phyloP scores from a whole-genome alignment of 2,888 invertebrate species.

The Pycnomerus fuliginosus region DNA sequence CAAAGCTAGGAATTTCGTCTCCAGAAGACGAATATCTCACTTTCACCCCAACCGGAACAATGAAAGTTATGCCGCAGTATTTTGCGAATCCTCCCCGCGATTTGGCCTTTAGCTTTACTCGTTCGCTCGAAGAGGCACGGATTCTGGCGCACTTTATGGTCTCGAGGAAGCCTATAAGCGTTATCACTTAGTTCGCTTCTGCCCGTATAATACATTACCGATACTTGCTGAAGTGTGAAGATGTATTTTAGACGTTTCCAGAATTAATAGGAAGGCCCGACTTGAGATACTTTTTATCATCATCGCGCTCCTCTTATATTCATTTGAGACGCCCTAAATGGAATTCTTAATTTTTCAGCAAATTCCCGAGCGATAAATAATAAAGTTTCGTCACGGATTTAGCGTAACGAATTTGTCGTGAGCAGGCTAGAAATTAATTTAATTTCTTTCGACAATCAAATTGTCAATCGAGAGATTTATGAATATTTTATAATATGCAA shows the following conservation, averaged over 20 bases:
- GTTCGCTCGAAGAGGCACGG: conserved; percentile 43
- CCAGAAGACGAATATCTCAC: conserved; percentile 47
- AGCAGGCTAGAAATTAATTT: not conserved
- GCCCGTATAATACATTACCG: conserved; percentile 47
- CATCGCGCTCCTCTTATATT: too few relatives aligned
- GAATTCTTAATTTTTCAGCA: too few relatives aligned
- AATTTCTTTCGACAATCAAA: conserved; percentile 5
- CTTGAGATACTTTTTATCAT: too few relatives aligned
- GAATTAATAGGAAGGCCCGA: conserved; percentile 41
- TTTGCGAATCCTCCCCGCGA: conserved; percentile 41
- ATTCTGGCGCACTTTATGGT: conserved; percentile 44
- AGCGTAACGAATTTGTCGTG: too few relatives aligned
- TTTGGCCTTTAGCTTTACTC: conserved; percentile 37
- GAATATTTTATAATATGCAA: conserved; percentile 4
- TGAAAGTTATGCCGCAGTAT: conserved; percentile 49
- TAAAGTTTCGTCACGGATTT: too few relatives aligned
- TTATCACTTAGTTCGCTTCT: conserved; percentile 42
- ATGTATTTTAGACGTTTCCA: conserved; percentile 47
- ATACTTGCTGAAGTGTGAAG: conserved; percentile 51
- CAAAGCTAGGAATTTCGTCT: conserved; percentile 44
- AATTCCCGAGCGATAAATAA: too few relatives aligned
- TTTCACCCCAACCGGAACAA: conserved; percentile 47
- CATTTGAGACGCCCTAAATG: too few relatives aligned
- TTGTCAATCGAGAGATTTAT: conserved; percentile 2
- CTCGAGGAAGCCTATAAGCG: conserved; percentile 45